Base-by-base conservation (phyloP, 1,140 invertebrate species). In the Leptinotarsa undecemlineata region DNA sequence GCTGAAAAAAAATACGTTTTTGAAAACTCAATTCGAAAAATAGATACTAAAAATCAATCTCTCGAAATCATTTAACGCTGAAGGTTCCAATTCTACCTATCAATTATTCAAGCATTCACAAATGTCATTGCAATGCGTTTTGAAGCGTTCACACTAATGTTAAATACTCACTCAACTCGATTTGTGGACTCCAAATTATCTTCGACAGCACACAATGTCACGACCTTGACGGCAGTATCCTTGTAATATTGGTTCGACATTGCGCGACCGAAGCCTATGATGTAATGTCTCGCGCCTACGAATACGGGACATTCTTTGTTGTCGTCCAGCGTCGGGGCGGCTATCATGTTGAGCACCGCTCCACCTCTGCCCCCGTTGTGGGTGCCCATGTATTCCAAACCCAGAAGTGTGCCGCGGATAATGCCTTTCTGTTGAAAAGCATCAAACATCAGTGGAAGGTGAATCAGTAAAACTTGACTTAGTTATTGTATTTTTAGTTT, bases 191-290 rank as follows among this genome's bases (percentile, higher is more conserved):
- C 51, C 8, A n/a, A 19, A 17, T 57, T 57, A 15, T 57, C 68
- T 21, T 70, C 48, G n/a, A 68, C 76, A 17, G 78, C 74, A 74
- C 76, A 86, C 5, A 86, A 74, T 0, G 85, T 82, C 14, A 86
- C 72, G 14, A 87, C 81, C 74, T 84, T 83, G 4, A 87, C 85
- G 3, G 84, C 84, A 4, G 85, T 87, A 26, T 81, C 82, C 11
- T 86, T 77, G 33, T 83, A 26, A 76, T 80, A 72, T 8, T 71
- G 23, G 13, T 42, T 74, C 15, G 84, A 86, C 19, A 86, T 84
- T n/a, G 87, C 86, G 72, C 86, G 82, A 4, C 86, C 87, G 48
- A 87, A 82, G 42, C 87, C 88, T 33, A 89, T 77, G 6, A 88
- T 83, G 2, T 85, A 86, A 78, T 87, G 85, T 77, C 88, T 88